Evolutionary conservation across 2,888 invertebrate genomes (phyloP), one percentile per base, ranked within the genome.

Genomic region (Trichogramma evanescens): DNA sequence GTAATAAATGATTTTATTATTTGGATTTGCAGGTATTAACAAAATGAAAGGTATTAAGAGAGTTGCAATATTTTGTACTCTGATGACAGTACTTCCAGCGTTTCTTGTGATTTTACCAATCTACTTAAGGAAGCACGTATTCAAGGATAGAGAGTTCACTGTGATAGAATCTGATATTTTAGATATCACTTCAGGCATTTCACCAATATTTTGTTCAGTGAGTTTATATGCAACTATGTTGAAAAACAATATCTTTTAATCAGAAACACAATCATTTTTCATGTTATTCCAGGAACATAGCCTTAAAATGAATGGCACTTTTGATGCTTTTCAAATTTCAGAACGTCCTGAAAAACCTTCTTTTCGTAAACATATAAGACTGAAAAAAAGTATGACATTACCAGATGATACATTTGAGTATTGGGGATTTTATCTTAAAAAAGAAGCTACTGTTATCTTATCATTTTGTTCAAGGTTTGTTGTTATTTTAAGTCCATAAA

Each of bases 361-460:
- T 1, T 86, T 83, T 70, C 83, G 85, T 55, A 90, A 89, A 76
- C 89, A 90, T 71, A 87, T 91, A 67, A 80, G 86, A 66, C 79
- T 92, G 67, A 89, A 87, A 74, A 92, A 92, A 72, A 89, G 89
- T 5, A 90, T 93, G 89, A 83, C 82, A 3, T 78, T 93, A 64
- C 91, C 90, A 0, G 92, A 92, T 74, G 92, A 92, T 70, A 91
- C 91, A 7, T 78, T 92, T 44, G 92, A 93, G 75, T 93, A 92
- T 76, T 93, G 91, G 91, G 91, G 92, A 3, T 92, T 93, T 78
- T 92, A 89, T 79, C 80, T 93, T 52, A 80, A 90, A 54, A 85
- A 86, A 76, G 91, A 91, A 39, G 90, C 92, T 2, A 84, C 83
- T 8, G 91, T 93, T 3, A 84, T 85, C 66, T 79, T 93, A 39